Conservation (phyloP, 2,888 invertebrate species). For the Aelia acuminata region DNA sequence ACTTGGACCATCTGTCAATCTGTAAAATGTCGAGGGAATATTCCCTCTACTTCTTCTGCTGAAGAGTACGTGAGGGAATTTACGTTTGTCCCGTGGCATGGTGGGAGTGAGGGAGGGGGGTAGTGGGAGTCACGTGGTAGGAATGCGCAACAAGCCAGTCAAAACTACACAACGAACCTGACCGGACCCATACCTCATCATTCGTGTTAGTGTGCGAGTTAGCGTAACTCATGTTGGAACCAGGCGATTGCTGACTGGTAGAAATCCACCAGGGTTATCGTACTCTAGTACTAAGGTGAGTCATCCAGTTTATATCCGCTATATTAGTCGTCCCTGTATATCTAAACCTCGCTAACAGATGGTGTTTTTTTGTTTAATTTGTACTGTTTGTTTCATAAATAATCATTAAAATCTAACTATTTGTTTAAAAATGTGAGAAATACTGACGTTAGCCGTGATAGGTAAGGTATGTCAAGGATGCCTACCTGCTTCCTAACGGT, state of each 20-base stretch:
- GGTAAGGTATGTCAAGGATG: conserved; percentile 20
- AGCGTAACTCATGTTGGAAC: neutral
- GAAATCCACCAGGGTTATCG: neutral
- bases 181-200: neutral
- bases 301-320: neutral
- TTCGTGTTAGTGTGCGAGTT: conserved; percentile 18
- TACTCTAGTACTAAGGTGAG: neutral
- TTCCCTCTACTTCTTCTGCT: neutral
- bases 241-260: conserved; percentile 22
- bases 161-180: conserved; percentile 11
- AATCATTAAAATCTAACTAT: neutral
- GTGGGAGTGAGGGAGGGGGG: neutral
- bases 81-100: neutral
- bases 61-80: conserved; percentile 27
- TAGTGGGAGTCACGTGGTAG: conserved; percentile 30
- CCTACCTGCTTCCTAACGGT: neutral
- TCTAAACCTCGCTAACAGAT: conserved; percentile 2
- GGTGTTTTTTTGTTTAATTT: neutral
- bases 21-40: neutral
- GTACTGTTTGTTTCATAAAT: neutral
- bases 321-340: too few relatives aligned
- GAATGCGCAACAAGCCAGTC: conserved; percentile 51
- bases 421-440: neutral
- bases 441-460: neutral
- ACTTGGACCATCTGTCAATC: neutral